Base-by-base conservation (phyloP, 2,888 invertebrate species). In the Lapara coniferarum region DNA sequence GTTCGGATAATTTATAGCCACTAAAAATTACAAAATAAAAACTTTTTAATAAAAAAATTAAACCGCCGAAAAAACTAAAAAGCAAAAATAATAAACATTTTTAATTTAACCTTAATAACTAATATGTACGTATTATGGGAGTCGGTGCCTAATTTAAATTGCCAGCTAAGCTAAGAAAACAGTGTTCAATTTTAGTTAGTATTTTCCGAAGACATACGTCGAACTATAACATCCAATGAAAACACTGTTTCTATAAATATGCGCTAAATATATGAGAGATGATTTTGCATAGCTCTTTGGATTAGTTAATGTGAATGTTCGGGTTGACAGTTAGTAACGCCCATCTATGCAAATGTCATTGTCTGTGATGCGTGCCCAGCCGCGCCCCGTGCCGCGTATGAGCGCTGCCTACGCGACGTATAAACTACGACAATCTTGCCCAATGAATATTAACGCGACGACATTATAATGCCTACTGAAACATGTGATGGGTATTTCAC, bases 281-380 rank as follows among this genome's bases (percentile, higher is more conserved):
- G 83, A 86, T 89, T 88, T 88, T 83, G 86, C 86, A 87, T 86
- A 79, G 81, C 82, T 84, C 83, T 83, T 84, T 81, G 83, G 87
- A 90, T 90, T 86, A 88, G 88, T 88, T 88, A 89, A 92, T 91
- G 89, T 89, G 90, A 91, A 92, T 89, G 90, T 91, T 88, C 88
- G 85, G 85, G 90, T 85, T 90, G 92, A 92, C 92, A 91, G 89
- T 87, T 88, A 85, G 89, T 79, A 85, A 88, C 92, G 92, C 92
- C 92, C 89, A 78, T 82, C 81, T 89, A 92, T 93, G 92, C 89
- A 89, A 92, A 93, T 92, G 84, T 87, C 90, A 91, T 93, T 91
- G 92, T 93, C 88, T 90, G 86, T 90, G 89, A 91, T 90, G 89
- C 88, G 85, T 85, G 88, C 83, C 78, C 84, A 79, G 82, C 86